phyloP scores from a whole-genome alignment of 1,140 invertebrate species.

The Bombus terrestris region DNA sequence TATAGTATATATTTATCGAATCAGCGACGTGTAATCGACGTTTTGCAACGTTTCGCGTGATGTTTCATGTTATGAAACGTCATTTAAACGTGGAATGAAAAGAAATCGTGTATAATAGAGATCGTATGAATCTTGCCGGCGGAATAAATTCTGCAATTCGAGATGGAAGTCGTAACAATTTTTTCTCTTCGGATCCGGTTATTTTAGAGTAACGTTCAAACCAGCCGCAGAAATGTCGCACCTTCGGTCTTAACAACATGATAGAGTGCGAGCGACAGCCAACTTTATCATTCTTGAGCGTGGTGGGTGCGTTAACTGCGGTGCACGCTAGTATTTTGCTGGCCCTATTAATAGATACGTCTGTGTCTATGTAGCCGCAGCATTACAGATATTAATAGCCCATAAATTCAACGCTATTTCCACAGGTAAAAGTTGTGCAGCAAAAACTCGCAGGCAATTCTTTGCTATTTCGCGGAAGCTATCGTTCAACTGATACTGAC shows the following conservation, averaged over 20 bases:
- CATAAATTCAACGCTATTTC: constrained; percentile 53
- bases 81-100: background rate
- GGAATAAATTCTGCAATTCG: constrained; percentile 7
- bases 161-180: background rate
- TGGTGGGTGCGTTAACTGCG: constrained; percentile 48
- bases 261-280: constrained; percentile 53
- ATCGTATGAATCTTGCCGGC: background rate
- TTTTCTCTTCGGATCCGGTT: constrained; percentile 23
- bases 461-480: background rate
- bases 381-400: constrained; percentile 51
- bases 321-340: constrained; percentile 52
- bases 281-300: constrained; percentile 51
- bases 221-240: constrained; percentile 49
- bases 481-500: background rate
- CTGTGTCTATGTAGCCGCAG: constrained; percentile 41
- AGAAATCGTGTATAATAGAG: background rate
- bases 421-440: constrained; percentile 41
- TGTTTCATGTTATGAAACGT: background rate
- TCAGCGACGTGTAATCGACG: background rate
- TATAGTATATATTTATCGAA: background rate
- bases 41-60: background rate
- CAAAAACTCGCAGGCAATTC: constrained; percentile 12
- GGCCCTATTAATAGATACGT: constrained; percentile 51
- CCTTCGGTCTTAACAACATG: constrained; percentile 55
- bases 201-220: constrained; percentile 45